Base-by-base conservation (phyloP, 2,113 vertebrate species). In the Apodemus sylvaticus region DNA sequence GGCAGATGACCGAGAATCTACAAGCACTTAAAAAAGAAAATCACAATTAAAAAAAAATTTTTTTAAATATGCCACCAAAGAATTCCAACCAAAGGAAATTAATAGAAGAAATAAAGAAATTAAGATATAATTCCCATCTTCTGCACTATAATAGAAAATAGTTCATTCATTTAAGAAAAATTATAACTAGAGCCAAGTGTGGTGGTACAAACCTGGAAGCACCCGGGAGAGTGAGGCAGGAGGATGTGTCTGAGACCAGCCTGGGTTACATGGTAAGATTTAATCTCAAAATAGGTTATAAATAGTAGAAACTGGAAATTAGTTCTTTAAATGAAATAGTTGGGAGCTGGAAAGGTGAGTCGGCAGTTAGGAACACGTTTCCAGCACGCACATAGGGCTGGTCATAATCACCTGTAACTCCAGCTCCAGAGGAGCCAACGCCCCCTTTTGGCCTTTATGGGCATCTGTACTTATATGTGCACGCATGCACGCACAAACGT, bases 261-360 rank as follows among this genome's bases (percentile, higher is more conserved):
- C 39, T 68, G 29, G 62, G 20, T 53, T 58, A 42, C 51, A 88
- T 42, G 4, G 20, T 58, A 5, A 74, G 68, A 74, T 53, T 24
- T 91, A 8, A 31, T 58, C 62, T 86, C 83, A 93, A 93, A 86
- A 51, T 68, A 48, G 42, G 31, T 68, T 68, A 22, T 68, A 34
- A 68, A 89, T 31, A 77, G 53, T 16, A 78, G 92, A 90, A 92
- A 76, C 60, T 92, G 31, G 93, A 96, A 24, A n/a, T 64, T 78
- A 78, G 71, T n/a, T 90, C 93, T 45, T 26, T 62, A 20, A 66
- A 39, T 64, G 16, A 29, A 20, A 3, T 34, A 66, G 45, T 53
- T 53, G 34, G 66, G 85, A 36, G 13, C 34, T 71, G 12, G 64
- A 87, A 51, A 87, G 64, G 45, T 70, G 22, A 13, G 6, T 26